Evolutionary conservation across 2,888 invertebrate species (phyloP).

Genomic region (Endomychus coccineus): DNA sequence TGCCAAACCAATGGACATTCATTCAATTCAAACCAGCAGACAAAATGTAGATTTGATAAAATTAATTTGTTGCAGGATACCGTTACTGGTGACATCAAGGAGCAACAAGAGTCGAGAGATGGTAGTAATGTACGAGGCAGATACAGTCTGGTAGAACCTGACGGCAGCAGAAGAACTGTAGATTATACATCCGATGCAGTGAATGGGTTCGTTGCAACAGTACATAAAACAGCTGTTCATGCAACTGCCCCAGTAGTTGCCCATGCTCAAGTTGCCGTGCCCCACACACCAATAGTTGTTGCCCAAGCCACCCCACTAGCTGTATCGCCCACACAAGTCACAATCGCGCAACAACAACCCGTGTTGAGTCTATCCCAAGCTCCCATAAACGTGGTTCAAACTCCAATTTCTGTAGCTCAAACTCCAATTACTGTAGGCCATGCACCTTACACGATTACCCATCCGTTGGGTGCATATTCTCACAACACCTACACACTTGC

Average conservation of each 20-base stretch:
- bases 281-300: constrained; percentile 19
- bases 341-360: constrained; percentile 7
- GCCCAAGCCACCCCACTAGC: constrained; percentile 23
- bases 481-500: neutral
- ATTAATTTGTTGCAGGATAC: constrained; percentile 27
- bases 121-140: constrained; percentile 32
- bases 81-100: constrained; percentile 29
- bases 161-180: constrained; percentile 30
- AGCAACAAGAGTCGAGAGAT: constrained; percentile 30
- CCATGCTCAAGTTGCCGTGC: constrained; percentile 19
- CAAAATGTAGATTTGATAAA: too few relatives aligned
- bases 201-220: constrained; percentile 32
- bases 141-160: constrained; percentile 31
- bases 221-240: constrained; percentile 23
- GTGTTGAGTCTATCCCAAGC: constrained; percentile 14
- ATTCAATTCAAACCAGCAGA: too few relatives aligned
- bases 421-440: constrained; percentile 34
- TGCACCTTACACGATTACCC: constrained; percentile 20
- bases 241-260: constrained; percentile 20
- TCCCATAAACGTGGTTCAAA: constrained; percentile 23
- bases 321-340: constrained; percentile 17
- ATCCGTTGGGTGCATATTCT: constrained; percentile 13
- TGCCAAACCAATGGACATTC: too few relatives aligned
- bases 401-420: constrained; percentile 35
- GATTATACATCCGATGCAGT: constrained; percentile 31